These are phyloP conservation scores for Nycticebus coucang DNA, from an alignment of 2,113 vertebrate genomes.

Conservation along the genomic window DNA sequence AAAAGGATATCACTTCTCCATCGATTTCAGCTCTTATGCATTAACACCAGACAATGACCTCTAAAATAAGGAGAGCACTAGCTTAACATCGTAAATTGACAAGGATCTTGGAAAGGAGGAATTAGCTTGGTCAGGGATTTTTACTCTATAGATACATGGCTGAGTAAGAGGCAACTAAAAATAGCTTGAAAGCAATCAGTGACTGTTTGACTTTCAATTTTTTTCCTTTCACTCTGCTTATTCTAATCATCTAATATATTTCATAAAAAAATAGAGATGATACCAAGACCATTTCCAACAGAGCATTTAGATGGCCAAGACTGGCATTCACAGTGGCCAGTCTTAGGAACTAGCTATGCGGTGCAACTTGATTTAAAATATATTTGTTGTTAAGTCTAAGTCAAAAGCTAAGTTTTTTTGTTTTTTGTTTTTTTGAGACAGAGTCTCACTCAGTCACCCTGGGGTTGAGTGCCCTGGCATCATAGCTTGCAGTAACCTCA, in stretches of 20 bases:
- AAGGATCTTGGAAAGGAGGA: conserved; percentile 33
- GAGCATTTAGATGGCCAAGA: not conserved
- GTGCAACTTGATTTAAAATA: not conserved
- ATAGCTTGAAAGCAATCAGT: not conserved
- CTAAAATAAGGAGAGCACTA: conserved; percentile 17
- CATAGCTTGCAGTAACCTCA: too few species aligned
- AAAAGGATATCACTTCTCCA: conserved; percentile 32
- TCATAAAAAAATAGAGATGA: not conserved
- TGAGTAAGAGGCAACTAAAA: conserved; percentile 1
- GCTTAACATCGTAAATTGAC: not conserved
- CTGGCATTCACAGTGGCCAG: too few species aligned
- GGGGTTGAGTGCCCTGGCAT: too few species aligned
- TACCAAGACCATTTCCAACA: not conserved
- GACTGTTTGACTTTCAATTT: not conserved
- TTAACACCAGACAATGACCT: conserved; percentile 60
- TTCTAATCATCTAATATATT: not conserved
- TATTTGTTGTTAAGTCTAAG: not conserved
- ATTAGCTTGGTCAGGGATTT: not conserved
- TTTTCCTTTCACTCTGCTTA: not conserved
- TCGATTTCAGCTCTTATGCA: not conserved
- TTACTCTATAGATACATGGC: not conserved
- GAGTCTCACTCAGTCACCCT: too few species aligned
- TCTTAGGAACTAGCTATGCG: not conserved
- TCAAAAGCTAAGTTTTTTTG: not conserved
- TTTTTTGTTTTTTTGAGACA: too few species aligned